Conservation (phyloP, 2,113 vertebrate genomes). For the Charina bottae region DNA sequence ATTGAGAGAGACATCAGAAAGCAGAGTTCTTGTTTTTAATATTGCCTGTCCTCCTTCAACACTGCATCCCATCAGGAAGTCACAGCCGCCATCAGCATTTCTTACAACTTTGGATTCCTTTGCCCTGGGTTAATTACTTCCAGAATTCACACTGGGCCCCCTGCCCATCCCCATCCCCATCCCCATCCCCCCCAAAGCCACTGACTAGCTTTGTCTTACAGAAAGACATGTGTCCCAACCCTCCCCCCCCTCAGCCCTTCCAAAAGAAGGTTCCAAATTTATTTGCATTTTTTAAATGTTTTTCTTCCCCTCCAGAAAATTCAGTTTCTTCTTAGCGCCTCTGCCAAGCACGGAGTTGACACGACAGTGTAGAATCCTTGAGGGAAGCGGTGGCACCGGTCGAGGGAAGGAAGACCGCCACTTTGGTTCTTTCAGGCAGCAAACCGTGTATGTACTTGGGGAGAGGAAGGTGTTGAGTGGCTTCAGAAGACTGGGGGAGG, state of each 20-base stretch:
- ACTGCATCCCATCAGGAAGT: not conserved
- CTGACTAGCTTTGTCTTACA: not conserved
- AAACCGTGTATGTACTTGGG: not conserved
- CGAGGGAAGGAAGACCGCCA: not conserved
- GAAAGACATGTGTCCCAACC: not conserved
- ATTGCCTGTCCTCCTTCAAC: not conserved
- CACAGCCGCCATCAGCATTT: not conserved
- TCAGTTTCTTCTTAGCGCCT: not conserved
- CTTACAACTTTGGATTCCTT: not conserved
- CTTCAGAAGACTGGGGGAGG: not conserved
- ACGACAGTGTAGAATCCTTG: not conserved
- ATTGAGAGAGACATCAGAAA: not conserved
- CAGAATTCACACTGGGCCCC: not conserved
- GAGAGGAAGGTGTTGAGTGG: not conserved
- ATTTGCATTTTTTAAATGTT: not conserved
- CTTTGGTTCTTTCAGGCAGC: not conserved
- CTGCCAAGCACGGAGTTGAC: not conserved
- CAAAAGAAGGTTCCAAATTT: not conserved
- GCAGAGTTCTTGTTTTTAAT: constrained; percentile 8
- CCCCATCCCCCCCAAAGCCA: not conserved
- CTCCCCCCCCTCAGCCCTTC: not conserved
- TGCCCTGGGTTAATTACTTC: constrained; percentile 5
- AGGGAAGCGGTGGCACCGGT: not conserved
- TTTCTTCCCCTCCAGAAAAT: not conserved
- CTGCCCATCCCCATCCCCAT: not conserved